Base-by-base conservation (phyloP, 2,797 vertebrate species). In the Tokudaia muenninki region DNA sequence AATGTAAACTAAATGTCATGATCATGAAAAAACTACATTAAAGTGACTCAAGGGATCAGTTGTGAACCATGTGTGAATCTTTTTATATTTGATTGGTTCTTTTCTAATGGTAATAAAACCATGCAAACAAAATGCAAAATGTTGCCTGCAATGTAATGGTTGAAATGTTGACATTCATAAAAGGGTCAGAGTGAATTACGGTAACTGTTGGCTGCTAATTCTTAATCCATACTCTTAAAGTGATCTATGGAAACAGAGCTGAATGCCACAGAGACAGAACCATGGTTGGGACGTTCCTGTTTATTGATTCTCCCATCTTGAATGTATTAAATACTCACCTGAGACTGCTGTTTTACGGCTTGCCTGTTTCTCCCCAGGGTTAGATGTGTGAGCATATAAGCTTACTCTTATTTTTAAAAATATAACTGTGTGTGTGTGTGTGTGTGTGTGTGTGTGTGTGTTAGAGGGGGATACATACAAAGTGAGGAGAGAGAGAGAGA, bases 61-160 rank as follows among this genome's bases (percentile, higher is more conserved):
- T 87, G 34, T 95, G n/a, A 97, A 94, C 44, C n/a, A 90, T 79
- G 37, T 87, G 31, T 95, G 92, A 90, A 79, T 94, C 80, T 91
- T 96, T 97, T 95, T 65, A 74, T 95, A 59, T 97, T 91, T 87
- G 67, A 95, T 97, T 80, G 83, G 10, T 95, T 97, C 93, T 96
- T 97, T 96, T 74, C 83, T 95, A 61, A 63, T 92, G 80, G 50
- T 78, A 94, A 93, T 90, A 97, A 97, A 94, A 84, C 80, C 84
- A 96, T 95, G 78, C 74, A 97, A 95, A 95, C 87, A 75, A 94
- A 91, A 95, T 94, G 61, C 77, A 95, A 78, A 96, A 78, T 93
- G 26, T 94, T 96, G 67, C 90, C 88, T 93, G 86, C 26, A 26
- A 2, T 88, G 59, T 95, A 95, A 91, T 90, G 50, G 59, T 75